A percentile compares a stretch with the other conserved stretches of the same genome.
Conservation (phyloP, 2,888 invertebrate species). For the Andricus quercusramuli region DNA sequence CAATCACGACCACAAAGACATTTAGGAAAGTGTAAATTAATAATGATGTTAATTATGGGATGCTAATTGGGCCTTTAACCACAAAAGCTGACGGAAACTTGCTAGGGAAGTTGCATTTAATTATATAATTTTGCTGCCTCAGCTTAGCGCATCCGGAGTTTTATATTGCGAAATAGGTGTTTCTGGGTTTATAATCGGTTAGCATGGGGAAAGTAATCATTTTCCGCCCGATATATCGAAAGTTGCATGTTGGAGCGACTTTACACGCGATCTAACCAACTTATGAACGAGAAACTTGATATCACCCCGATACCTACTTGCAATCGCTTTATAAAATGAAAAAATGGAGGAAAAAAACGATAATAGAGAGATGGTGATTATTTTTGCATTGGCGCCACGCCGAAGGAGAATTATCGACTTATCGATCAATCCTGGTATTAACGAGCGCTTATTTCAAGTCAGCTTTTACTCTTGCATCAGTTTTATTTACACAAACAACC, state of each 20-base stretch:
- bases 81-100: background rate
- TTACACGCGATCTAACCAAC: conserved; percentile 47
- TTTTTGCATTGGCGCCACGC: background rate
- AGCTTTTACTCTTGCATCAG: background rate
- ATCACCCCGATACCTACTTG: conserved; percentile 16
- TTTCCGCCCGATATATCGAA: conserved; percentile 21
- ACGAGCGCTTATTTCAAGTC: background rate
- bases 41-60: conserved; percentile 40
- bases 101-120: conserved; percentile 9
- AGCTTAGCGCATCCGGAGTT: background rate
- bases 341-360: background rate
- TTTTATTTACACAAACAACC: background rate
- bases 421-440: background rate
- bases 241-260: conserved; percentile 45
- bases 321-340: conserved; percentile 39
- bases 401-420: background rate
- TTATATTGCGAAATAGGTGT: conserved; percentile 14
- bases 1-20: conserved; percentile 21
- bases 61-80: conserved; percentile 16
- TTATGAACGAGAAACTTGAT: conserved; percentile 32
- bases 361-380: background rate
- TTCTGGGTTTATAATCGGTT: conserved; percentile 47
- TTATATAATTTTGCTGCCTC: background rate
- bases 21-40: conserved; percentile 22
- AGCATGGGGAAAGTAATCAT: conserved; percentile 43